Evolutionary conservation across 2,888 invertebrate genomes (phyloP).

Genomic region (Tenthredo amoena): DNA sequence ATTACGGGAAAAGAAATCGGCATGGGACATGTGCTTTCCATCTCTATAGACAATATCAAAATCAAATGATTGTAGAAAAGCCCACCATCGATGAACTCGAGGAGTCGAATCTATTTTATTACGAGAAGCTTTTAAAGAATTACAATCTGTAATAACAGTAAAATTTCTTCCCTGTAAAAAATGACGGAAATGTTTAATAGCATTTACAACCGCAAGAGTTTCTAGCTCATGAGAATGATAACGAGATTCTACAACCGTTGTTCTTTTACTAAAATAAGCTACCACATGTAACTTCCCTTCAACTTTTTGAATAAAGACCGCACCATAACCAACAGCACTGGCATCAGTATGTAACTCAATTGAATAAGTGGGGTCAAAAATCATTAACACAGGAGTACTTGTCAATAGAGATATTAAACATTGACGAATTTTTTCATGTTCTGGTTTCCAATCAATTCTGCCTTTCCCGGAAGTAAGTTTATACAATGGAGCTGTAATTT

Average conservation of each 20-base stretch:
- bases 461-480: slow-evolving; percentile 51
- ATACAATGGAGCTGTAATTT: slow-evolving; percentile 55
- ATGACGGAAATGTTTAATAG: slow-evolving; percentile 1
- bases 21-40: slow-evolving; percentile 49
- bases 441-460: slow-evolving; percentile 51
- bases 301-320: slow-evolving; percentile 50
- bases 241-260: not conserved
- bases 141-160: slow-evolving; percentile 3
- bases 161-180: not conserved
- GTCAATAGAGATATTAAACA: slow-evolving; percentile 53
- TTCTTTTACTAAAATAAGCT: slow-evolving; percentile 35
- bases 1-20: slow-evolving; percentile 28
- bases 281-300: not conserved
- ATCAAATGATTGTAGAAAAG: slow-evolving; percentile 59
- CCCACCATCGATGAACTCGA: slow-evolving; percentile 65
- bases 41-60: slow-evolving; percentile 54
- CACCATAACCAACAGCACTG: slow-evolving; percentile 56
- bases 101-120: slow-evolving; percentile 63
- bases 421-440: slow-evolving; percentile 51
- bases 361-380: not conserved
- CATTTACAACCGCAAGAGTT: slow-evolving; percentile 12
- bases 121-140: slow-evolving; percentile 61
- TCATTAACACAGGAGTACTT: slow-evolving; percentile 48
- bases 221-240: slow-evolving; percentile 9
- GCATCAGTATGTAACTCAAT: not conserved